Percentiles rank a stretch among this genome's conserved stretches.
Conservation (phyloP, 2,888 invertebrate genomes). For the Melieria picta region DNA sequence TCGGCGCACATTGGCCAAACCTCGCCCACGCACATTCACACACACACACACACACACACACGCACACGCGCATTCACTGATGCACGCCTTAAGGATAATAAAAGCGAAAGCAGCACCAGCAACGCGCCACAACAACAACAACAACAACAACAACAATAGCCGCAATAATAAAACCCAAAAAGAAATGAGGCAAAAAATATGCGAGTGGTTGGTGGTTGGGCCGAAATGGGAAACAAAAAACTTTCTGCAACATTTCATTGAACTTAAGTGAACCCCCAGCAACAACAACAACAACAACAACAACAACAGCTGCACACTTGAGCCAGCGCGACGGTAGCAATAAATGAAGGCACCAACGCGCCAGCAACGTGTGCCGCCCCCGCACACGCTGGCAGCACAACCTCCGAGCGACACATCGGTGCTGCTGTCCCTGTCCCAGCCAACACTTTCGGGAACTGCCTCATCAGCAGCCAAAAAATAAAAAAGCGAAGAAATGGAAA, state of each 20-base stretch:
- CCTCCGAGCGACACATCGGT: neutral
- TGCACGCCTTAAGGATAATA: neutral
- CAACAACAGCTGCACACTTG: neutral
- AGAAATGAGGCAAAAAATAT: no score
- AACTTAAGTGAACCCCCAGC: neutral
- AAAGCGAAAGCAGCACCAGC: conserved; percentile 4
- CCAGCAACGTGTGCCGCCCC: neutral
- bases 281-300: neutral
- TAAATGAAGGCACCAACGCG: neutral
- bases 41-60: conserved; percentile 43
- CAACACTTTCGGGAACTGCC: no score
- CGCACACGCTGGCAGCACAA: neutral
- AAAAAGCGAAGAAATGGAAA: no score
- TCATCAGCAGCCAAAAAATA: no score
- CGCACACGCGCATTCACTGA: conserved; percentile 38
- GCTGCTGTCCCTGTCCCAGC: no score
- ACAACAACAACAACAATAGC: neutral
- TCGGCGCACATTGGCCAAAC: conserved; percentile 58
- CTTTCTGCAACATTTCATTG: neutral
- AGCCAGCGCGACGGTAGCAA: neutral
- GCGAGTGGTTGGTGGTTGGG: no score
- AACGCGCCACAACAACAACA: neutral
- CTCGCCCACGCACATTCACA: conserved; percentile 52
- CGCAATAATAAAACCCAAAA: conserved; percentile 16
- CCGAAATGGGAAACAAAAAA: no score